These are phyloP conservation scores for Sebastes wilsoni DNA, from an alignment of 2,797 vertebrate species.

Conservation along the genomic window DNA sequence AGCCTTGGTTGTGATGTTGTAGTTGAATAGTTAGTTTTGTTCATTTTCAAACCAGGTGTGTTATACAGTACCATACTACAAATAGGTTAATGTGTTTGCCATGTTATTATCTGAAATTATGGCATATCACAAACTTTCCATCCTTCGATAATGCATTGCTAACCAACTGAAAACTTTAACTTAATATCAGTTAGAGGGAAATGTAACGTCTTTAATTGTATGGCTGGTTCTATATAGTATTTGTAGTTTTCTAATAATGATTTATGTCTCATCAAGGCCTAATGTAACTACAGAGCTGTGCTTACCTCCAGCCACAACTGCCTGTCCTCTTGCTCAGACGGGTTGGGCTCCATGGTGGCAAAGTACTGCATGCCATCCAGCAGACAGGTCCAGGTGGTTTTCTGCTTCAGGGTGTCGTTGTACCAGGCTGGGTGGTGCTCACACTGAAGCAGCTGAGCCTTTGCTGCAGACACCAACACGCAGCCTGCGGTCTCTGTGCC, in stretches of 20 bases:
- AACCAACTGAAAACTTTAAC: not conserved
- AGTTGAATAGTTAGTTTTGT: not conserved
- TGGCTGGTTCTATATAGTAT: not conserved
- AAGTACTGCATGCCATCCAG: slow-evolving; percentile 99
- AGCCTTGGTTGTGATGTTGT: not conserved
- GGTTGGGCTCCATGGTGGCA: slow-evolving; percentile 94
- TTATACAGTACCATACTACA: not conserved
- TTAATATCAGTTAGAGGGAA: not conserved
- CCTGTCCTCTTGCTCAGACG: slow-evolving; percentile 90
- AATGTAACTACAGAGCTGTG: not conserved
- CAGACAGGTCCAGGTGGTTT: slow-evolving; percentile 97
- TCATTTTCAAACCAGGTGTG: not conserved
- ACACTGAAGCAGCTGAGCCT: slow-evolving; percentile 96
- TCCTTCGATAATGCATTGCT: not conserved
- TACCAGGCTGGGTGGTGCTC: slow-evolving; percentile 98
- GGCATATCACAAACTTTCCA: not conserved
- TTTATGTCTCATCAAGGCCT: not conserved
- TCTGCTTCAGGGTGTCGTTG: slow-evolving; percentile 95
- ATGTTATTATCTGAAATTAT: not conserved
- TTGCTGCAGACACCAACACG: slow-evolving; percentile 95
- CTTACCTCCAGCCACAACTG: slow-evolving; percentile 96
- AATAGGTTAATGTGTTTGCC: not conserved
- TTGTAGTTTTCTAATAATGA: not conserved
- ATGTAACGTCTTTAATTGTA: not conserved
- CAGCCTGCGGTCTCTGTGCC: slow-evolving; percentile 97